These are phyloP conservation scores for Lithophane leautieri DNA, from an alignment of 2,888 invertebrate species.

Conservation along the genomic window DNA sequence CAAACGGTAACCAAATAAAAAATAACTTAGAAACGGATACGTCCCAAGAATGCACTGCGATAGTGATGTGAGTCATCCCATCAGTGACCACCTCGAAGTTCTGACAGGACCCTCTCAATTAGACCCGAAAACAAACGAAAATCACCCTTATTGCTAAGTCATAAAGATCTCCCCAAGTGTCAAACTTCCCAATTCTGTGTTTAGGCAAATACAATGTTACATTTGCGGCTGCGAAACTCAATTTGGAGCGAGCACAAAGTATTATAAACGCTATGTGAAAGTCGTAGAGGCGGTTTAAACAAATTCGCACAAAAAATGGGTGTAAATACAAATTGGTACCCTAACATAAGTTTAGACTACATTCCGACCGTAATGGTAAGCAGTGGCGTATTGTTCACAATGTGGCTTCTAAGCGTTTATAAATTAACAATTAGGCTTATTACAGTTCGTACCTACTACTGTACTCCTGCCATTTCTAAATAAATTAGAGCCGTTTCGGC, in stretches of 20 bases:
- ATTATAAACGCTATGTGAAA: conserved; percentile 61
- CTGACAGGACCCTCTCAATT: conserved; percentile 69
- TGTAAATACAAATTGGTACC: conserved; percentile 57
- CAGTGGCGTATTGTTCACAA: conserved; percentile 78
- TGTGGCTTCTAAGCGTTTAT: conserved; percentile 74
- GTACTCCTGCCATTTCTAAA: conserved; percentile 28
- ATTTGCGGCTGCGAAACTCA: conserved; percentile 70
- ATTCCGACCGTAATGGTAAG: conserved; percentile 81
- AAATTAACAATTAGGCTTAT: conserved; percentile 74
- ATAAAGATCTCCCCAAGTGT: conserved; percentile 66
- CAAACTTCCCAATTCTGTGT: conserved; percentile 68
- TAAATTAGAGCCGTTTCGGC: conserved; percentile 31
- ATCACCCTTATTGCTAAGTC: conserved; percentile 58
- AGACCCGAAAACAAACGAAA: conserved; percentile 67
- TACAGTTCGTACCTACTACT: conserved; percentile 15
- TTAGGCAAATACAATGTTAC: conserved; percentile 73
- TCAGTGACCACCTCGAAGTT: conserved; percentile 85
- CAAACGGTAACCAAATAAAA: conserved; percentile 77
- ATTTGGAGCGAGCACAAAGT: conserved; percentile 60
- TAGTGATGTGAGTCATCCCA: conserved; percentile 86
- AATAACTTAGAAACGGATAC: conserved; percentile 84
- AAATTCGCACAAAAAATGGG: conserved; percentile 39
- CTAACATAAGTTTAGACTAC: conserved; percentile 84
- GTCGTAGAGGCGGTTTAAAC: conserved; percentile 37
- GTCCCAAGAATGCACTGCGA: conserved; percentile 84